phyloP scores from a whole-genome alignment of 2,888 invertebrate genomes.

The Eilema depressum region DNA sequence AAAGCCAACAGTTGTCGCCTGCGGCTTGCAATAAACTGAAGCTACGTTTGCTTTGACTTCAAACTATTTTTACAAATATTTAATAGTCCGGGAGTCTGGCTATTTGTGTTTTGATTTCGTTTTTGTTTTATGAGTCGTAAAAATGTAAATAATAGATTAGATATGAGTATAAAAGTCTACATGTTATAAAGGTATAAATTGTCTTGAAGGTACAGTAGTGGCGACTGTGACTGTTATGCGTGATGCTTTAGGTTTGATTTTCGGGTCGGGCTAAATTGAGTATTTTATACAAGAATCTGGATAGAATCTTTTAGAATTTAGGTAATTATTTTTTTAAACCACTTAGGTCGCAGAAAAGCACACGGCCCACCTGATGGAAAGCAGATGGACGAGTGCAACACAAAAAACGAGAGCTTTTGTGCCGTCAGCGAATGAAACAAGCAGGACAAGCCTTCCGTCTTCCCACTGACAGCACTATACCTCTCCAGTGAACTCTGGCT shows the following conservation, averaged over 20 bases:
- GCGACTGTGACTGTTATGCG: background rate
- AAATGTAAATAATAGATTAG: slow-evolving; percentile 31
- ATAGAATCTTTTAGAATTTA: too few species aligned
- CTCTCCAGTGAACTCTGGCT: too few species aligned
- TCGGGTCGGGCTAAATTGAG: background rate
- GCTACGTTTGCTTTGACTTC: slow-evolving; percentile 50
- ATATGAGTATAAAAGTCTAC: slow-evolving; percentile 10
- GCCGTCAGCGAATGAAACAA: too few species aligned
- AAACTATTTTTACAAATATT: slow-evolving; percentile 71
- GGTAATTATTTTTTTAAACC: too few species aligned
- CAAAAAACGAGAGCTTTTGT: too few species aligned
- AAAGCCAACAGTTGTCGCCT: slow-evolving; percentile 59
- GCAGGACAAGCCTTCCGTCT: too few species aligned
- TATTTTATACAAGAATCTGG: too few species aligned
- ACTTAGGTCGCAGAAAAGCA: too few species aligned
- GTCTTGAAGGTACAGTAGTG: background rate
- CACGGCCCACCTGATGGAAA: too few species aligned
- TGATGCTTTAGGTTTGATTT: background rate
- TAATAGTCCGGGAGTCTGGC: slow-evolving; percentile 49
- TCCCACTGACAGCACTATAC: too few species aligned
- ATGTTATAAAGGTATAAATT: background rate
- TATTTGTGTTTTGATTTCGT: slow-evolving; percentile 33
- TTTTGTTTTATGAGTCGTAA: slow-evolving; percentile 39
- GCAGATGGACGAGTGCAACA: too few species aligned
- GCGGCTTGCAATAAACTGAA: slow-evolving; percentile 65